Conservation (phyloP, 1,140 invertebrate species). For the Mizuhopecten yessoensis region DNA sequence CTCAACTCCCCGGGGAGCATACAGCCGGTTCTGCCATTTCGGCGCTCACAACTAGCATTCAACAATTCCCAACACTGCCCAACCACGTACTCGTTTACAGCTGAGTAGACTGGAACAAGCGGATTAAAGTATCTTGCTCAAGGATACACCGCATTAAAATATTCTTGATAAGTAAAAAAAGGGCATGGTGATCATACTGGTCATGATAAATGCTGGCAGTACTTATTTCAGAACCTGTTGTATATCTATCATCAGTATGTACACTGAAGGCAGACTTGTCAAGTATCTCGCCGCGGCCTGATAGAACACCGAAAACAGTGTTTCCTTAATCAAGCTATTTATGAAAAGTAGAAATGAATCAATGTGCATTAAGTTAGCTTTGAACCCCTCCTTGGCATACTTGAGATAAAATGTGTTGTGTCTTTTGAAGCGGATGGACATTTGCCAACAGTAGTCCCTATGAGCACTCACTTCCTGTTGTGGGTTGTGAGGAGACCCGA, state of each 20-base stretch:
- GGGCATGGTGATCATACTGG: no score
- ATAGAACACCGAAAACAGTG: neutral
- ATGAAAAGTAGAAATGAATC: conserved; percentile 39
- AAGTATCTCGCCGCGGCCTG: neutral
- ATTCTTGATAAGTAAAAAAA: no score
- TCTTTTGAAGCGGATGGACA: neutral
- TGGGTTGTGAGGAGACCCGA: neutral
- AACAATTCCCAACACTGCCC: no score
- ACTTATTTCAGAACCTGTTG: neutral
- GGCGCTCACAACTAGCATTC: no score
- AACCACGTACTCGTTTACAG: no score
- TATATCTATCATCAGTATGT: neutral
- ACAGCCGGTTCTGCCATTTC: no score
- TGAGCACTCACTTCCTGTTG: neutral
- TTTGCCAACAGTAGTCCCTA: neutral
- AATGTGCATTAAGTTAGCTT: neutral
- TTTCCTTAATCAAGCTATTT: conserved; percentile 33
- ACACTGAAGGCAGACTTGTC: neutral
- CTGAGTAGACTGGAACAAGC: no score
- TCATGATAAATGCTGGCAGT: neutral
- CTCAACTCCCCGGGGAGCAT: no score
- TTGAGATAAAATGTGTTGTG: conserved; percentile 30
- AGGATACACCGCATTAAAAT: no score
- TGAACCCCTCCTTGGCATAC: neutral
- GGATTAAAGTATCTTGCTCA: no score